Base-by-base conservation (phyloP, 1,140 invertebrate species). In the Latrodectus geometricus region DNA sequence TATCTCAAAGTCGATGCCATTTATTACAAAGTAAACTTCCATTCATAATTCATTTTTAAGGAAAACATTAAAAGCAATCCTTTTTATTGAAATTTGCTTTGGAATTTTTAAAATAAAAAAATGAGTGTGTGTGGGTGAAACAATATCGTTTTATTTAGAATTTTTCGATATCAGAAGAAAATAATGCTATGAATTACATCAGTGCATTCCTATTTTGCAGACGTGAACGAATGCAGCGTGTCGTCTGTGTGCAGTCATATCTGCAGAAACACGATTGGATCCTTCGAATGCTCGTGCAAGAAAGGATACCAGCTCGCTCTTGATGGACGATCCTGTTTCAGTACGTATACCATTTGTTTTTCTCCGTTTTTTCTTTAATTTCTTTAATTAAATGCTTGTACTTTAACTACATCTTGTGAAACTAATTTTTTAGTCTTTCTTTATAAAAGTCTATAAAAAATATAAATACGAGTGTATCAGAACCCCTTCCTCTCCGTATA, bases 241-340 rank as follows among this genome's bases (percentile, higher is more conserved):
- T 89, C 92, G 2, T 89, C 92, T 0, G 93, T 93, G 1, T 90
- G 95, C 0, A 94, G 96, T 87, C 96, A 98, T 69, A 93, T 92
- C 20, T 97, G 96, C 89, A 91, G 95, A 50, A 97, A 97, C 89
- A 93, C 94, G 0, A 96, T 95, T 94, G 96, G 96, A 0, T 93
- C 94, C 8, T 96, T 95, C 91, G 92, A 94, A 75, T 97, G 96
- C 89, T 91, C 93, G 1, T 97, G 96, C 89, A 92, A 94, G 12
- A 89, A 92, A 4, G 96, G 96, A 0, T 97, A 94, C 90, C 92
- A 93, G 8, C 90, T 97, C 0, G 93, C 93, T 74, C 0, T 89
- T 0, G 95, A 97, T 89, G 96, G 95, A 89, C 93, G 94, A 91
- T 87, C 69, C 9, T 90, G 90, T 86, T 92, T 92, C 85, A 97